Evolutionary conservation across 2,888 invertebrate species (phyloP), one percentile per base, ranked within the genome.

Genomic region (Acanthosoma haemorrhoidale): DNA sequence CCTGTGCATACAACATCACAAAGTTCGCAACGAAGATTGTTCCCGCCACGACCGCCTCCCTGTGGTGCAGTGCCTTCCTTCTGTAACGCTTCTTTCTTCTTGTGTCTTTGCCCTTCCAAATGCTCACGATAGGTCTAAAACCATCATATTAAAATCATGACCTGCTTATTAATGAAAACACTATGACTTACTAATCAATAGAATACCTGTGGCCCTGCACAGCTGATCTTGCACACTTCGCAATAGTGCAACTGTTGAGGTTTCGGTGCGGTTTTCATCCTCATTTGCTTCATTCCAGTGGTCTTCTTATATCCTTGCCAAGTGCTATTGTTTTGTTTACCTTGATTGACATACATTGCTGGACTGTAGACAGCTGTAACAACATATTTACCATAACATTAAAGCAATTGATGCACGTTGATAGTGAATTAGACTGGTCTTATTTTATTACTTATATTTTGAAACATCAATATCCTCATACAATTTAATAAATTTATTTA

Each of bases 1-100:
- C 98, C 98, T 11, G 98, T 98, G 82, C 98, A 99, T 11, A 96
- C 95, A 9, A 99, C 96, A 83, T 97, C 96, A 78, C 99, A 99
- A 72, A 99, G 86, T 81, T 98, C 97, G 82, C 99, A 99, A 75
- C 96, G 88, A 77, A 95, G 82, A 21, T 90, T 89, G 80, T 83
- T 86, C 63, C 82, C 82, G 34, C 80, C 32, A 80, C 80, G 2
- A 79, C 68, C 79, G 78, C 3, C 83, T 77, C 85, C 80, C 76
- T 85, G 84, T 74, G 86, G 86, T 77, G 85, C 82, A 76, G 87
- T 82, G 29, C 87, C 87, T 79, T 88, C 86, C 79, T 92, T 92
- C 29, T 88, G 83, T 11, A 91, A 88, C 0, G 90, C 93, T 80
- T 97, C 98, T 80, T 97, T 94, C 84, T 97, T 98, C 85, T 98